phyloP scores from a whole-genome alignment of 2,888 invertebrate species.

The Leptinotarsa peninsularis region DNA sequence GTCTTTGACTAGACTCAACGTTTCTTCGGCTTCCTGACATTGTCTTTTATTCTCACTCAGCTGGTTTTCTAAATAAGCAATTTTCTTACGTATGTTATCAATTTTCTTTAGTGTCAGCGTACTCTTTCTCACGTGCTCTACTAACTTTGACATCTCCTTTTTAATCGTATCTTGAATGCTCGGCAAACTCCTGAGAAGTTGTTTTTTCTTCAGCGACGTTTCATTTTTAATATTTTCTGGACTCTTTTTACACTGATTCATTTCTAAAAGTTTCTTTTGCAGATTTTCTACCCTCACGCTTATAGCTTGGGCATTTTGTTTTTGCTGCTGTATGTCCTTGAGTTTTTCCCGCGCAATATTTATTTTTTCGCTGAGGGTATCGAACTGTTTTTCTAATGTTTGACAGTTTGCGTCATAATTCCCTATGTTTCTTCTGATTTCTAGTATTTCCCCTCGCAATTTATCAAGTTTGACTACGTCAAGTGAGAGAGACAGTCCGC shows the following conservation, averaged over 20 bases:
- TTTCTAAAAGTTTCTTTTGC: slow-evolving; percentile 48
- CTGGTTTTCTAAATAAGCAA: slow-evolving; percentile 59
- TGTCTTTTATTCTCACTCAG: slow-evolving; percentile 57
- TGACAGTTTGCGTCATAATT: slow-evolving; percentile 56
- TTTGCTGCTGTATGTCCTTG: slow-evolving; percentile 49
- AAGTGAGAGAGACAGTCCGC: slow-evolving; percentile 71
- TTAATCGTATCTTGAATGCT: slow-evolving; percentile 51
- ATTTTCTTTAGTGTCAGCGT: slow-evolving; percentile 53
- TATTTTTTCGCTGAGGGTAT: slow-evolving; percentile 51
- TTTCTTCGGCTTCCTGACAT: slow-evolving; percentile 58
- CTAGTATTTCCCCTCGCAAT: slow-evolving; percentile 54
- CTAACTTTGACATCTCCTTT: slow-evolving; percentile 42
- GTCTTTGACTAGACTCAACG: slow-evolving; percentile 58
- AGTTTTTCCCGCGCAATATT: slow-evolving; percentile 46
- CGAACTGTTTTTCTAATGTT: slow-evolving; percentile 59
- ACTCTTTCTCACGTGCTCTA: slow-evolving; percentile 42
- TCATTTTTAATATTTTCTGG: slow-evolving; percentile 58
- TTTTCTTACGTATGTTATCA: slow-evolving; percentile 50
- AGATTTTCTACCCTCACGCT: slow-evolving; percentile 47
- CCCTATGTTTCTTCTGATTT: slow-evolving; percentile 47
- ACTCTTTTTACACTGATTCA: slow-evolving; percentile 46
- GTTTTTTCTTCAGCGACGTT: slow-evolving; percentile 53
- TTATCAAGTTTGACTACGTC: slow-evolving; percentile 69
- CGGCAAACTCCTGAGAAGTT: slow-evolving; percentile 41
- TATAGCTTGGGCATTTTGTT: slow-evolving; percentile 47